Evolutionary conservation across 2,113 vertebrate genomes (phyloP).

Genomic region (Sarotherodon lohbergeri): DNA sequence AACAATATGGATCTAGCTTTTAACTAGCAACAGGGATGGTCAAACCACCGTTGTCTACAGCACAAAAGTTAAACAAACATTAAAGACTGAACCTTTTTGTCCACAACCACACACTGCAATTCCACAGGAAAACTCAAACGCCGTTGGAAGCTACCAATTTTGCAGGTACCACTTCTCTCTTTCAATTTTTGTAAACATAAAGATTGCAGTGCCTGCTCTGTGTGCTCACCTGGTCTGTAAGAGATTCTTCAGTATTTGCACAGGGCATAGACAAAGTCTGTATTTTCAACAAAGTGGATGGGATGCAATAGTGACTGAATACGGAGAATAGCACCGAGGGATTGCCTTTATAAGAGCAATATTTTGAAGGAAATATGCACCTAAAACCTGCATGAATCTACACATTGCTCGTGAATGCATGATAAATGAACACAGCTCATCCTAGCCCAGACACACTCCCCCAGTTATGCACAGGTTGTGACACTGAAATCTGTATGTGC

Average conservation of each 20-base stretch:
- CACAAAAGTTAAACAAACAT: neutral
- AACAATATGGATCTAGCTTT: slow-evolving; percentile 7
- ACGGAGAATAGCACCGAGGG: neutral
- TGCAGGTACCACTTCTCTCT: neutral
- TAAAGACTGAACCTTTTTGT: neutral
- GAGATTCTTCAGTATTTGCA: neutral
- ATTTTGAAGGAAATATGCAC: neutral
- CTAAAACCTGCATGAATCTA: neutral
- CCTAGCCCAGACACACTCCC: neutral
- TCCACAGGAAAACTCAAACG: neutral
- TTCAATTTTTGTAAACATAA: neutral
- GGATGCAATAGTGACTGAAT: neutral
- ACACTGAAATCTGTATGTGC: neutral
- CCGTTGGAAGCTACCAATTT: neutral
- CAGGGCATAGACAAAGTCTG: neutral
- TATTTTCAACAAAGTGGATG: neutral
- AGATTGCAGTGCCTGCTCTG: neutral
- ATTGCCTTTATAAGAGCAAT: neutral
- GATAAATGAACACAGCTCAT: neutral
- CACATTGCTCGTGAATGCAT: neutral
- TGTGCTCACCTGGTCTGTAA: neutral
- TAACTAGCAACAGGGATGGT: neutral
- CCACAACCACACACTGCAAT: neutral
- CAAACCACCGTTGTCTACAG: neutral
- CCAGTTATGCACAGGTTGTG: neutral